Conservation (phyloP, 2,888 invertebrate genomes). For the Achlya flavicornis region DNA sequence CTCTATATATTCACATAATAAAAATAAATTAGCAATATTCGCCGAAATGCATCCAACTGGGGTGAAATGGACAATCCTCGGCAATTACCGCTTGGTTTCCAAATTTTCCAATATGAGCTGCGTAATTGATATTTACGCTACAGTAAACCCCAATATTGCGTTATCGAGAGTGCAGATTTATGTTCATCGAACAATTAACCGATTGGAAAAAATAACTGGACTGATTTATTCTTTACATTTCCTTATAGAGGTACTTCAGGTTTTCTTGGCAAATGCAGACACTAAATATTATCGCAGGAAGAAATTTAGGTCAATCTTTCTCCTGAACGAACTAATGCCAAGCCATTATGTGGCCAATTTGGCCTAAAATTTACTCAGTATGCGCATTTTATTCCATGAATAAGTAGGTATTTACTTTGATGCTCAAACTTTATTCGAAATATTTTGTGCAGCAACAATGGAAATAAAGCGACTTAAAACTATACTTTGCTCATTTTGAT, state of each 20-base stretch:
- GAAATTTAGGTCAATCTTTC: slow-evolving; percentile 9
- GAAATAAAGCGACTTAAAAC: neutral
- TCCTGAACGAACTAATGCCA: slow-evolving; percentile 1
- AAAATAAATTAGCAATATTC: slow-evolving; percentile 78
- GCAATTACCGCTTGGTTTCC: slow-evolving; percentile 66
- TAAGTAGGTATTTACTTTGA: neutral
- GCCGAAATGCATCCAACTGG: slow-evolving; percentile 57
- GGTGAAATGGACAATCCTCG: slow-evolving; percentile 43
- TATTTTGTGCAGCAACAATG: neutral
- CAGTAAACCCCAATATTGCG: slow-evolving; percentile 61
- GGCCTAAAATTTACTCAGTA: slow-evolving; percentile 7
- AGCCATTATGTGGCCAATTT: slow-evolving; percentile 9
- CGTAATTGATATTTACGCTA: slow-evolving; percentile 80
- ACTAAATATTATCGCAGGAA: neutral
- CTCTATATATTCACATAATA: slow-evolving; percentile 62
- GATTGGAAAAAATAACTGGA: slow-evolving; percentile 28
- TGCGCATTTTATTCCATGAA: neutral
- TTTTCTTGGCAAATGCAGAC: neutral
- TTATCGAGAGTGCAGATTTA: slow-evolving; percentile 49
- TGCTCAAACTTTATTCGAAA: neutral
- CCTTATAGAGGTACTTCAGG: neutral
- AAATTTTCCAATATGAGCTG: slow-evolving; percentile 64
- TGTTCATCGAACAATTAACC: slow-evolving; percentile 58
- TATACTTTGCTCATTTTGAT: no score
- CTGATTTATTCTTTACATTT: neutral